Conservation (phyloP, 2,888 invertebrate species). For the Nemapogon koenigi region DNA sequence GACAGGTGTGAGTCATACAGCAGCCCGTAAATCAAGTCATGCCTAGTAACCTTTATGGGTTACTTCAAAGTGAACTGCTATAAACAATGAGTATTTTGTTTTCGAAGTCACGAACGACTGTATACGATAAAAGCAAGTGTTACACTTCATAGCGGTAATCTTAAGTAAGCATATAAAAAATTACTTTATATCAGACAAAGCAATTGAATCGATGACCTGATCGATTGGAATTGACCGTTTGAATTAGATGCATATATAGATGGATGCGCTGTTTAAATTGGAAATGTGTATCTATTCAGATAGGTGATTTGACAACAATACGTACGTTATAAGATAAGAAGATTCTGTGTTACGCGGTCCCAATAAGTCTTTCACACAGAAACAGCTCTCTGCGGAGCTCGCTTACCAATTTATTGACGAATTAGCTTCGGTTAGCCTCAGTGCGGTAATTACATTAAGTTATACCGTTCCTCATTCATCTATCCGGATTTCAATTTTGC, state of each 20-base stretch:
- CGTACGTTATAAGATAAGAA: background rate
- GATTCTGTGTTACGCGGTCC: background rate
- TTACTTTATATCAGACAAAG: background rate
- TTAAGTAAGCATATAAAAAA: background rate
- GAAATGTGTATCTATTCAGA: background rate
- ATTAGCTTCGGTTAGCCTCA: slow-evolving; percentile 31
- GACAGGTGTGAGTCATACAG: slow-evolving; percentile 25
- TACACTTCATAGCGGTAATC: background rate
- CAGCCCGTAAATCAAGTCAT: slow-evolving; percentile 13
- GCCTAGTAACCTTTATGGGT: slow-evolving; percentile 24
- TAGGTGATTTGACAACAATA: background rate
- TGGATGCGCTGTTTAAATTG: background rate
- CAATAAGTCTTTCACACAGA: slow-evolving; percentile 25
- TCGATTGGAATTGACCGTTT: background rate
- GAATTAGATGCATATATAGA: background rate
- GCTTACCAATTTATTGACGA: slow-evolving; percentile 39
- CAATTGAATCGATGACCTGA: slow-evolving; percentile 4
- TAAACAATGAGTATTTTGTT: slow-evolving; percentile 28
- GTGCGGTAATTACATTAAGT: slow-evolving; percentile 28
- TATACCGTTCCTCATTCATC: slow-evolving; percentile 30
- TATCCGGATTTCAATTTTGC: slow-evolving; percentile 24
- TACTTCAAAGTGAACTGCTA: slow-evolving; percentile 16
- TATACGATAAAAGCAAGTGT: slow-evolving; percentile 11
- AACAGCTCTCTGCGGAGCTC: slow-evolving; percentile 21
- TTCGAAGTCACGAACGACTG: slow-evolving; percentile 20